Evolutionary conservation across 1,140 invertebrate species (phyloP).

Genomic region (Papilio glaucus): DNA sequence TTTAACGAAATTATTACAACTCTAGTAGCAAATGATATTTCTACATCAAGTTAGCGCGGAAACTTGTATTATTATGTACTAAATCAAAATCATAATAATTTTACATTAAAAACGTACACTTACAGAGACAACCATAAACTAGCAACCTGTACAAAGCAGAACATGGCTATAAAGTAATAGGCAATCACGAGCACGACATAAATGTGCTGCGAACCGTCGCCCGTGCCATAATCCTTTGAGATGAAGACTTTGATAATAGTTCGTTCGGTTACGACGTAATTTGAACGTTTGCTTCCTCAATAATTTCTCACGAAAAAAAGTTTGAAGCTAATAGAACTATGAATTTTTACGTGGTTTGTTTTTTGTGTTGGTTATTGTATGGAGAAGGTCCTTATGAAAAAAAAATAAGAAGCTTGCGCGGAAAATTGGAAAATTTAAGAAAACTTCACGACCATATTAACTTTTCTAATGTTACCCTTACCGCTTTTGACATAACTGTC

Average conservation of each 20-base stretch:
- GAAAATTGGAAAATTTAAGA: too few species aligned
- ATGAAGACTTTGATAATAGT: conserved; percentile 55
- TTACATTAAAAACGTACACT: not conserved
- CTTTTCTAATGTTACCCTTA: too few species aligned
- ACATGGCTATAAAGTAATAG: conserved; percentile 8
- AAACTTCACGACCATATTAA: too few species aligned
- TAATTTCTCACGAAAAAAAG: conserved; percentile 49
- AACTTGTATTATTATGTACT: not conserved
- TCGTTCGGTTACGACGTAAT: conserved; percentile 56
- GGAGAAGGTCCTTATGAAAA: too few species aligned
- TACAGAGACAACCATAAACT: not conserved
- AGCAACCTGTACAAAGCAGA: not conserved
- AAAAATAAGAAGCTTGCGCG: too few species aligned
- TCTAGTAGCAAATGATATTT: too few species aligned
- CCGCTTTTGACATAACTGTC: too few species aligned
- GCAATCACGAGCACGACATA: conserved; percentile 43
- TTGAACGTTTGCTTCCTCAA: conserved; percentile 51
- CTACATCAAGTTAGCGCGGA: too few species aligned
- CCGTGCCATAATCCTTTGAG: conserved; percentile 56
- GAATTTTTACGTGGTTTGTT: too few species aligned
- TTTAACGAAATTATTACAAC: too few species aligned
- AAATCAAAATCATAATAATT: not conserved
- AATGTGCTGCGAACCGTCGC: conserved; percentile 44
- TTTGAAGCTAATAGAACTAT: too few species aligned
- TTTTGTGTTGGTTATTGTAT: too few species aligned